Base-by-base conservation (phyloP, 2,888 invertebrate genomes). In the Caenorhabditis panamensis region DNA sequence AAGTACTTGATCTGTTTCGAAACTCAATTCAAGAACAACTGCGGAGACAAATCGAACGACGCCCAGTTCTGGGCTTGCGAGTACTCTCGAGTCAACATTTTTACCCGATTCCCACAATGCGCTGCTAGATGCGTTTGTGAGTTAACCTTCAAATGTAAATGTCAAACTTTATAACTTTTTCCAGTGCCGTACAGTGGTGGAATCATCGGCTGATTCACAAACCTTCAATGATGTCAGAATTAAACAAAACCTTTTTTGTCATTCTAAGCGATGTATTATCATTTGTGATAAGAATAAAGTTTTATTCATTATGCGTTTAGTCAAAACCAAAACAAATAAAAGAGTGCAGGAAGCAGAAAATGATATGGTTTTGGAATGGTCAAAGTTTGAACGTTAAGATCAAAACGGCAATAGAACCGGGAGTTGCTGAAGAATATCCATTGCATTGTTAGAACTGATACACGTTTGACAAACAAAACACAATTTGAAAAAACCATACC, bases 21-120 rank as follows among this genome's bases (percentile, higher is more conserved):
- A 37, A 71, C 75, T 2, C 68, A 82, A n/a, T 80, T 86, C 73
- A 69, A 79, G n/a, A 51, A 54, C 47, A 67, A 61, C 54, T 86
- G 86, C 59, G 84, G 84, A 18, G 79, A 64, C 49, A 69, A 67
- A 28, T 63, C 83, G 8, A 78, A 76, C 37, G 86, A 83, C 18
- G 76, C 83, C n/a, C 73, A 80, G 56, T 86, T 86, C 75, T 87
- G 87, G 87, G 86, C 82, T 37, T 87, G 87, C 53, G 87, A 87
- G 61, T 87, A 87, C 62, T 84, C 85, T 0, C 73, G 87, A 36
- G 82, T 85, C 37, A 80, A 85, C 54, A 59, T 83, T 54, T 85
- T 87, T 80, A 87, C 87, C 36, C 67, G 85, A 66, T 87, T 82
- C 79, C 87, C 87, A 8, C 82, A 84, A 47, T 87, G 87, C 67